Evolutionary conservation across 2,888 invertebrate species (phyloP).

Genomic region (Dyspetes luteomarginatus): DNA sequence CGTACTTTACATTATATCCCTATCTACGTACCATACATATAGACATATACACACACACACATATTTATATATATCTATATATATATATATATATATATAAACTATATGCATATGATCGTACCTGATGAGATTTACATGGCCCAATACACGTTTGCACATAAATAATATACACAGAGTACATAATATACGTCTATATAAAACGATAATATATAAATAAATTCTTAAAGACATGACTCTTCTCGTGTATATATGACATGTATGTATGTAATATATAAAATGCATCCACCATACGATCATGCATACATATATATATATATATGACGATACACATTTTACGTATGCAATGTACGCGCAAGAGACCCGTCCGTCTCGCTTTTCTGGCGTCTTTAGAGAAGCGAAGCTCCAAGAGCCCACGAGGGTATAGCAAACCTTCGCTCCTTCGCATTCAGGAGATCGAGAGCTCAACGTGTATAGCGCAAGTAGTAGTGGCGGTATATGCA

Average conservation of each 20-base stretch:
- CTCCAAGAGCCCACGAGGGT: constrained; percentile 4
- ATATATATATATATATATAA: not conserved
- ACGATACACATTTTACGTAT: constrained; percentile 44
- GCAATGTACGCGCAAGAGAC: constrained; percentile 45
- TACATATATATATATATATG: constrained; percentile 5
- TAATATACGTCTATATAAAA: constrained; percentile 23
- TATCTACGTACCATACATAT: not conserved
- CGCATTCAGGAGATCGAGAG: constrained; percentile 19
- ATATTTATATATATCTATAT: too few species aligned
- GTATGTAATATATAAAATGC: not conserved
- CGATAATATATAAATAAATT: constrained; percentile 42
- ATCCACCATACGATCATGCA: not conserved
- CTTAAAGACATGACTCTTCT: constrained; percentile 3
- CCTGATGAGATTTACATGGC: not conserved
- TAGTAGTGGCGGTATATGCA: constrained; percentile 17
- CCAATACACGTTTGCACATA: not conserved
- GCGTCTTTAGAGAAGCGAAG: constrained; percentile 18
- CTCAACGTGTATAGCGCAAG: not conserved
- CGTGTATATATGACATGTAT: not conserved
- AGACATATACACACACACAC: not conserved
- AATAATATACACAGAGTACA: not conserved
- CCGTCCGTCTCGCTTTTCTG: constrained; percentile 38
- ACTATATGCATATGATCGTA: not conserved
- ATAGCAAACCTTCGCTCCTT: not conserved
- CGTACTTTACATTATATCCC: constrained; percentile 1